Conservation (phyloP, 2,888 invertebrate genomes). For the Yponomeuta malinellus region DNA sequence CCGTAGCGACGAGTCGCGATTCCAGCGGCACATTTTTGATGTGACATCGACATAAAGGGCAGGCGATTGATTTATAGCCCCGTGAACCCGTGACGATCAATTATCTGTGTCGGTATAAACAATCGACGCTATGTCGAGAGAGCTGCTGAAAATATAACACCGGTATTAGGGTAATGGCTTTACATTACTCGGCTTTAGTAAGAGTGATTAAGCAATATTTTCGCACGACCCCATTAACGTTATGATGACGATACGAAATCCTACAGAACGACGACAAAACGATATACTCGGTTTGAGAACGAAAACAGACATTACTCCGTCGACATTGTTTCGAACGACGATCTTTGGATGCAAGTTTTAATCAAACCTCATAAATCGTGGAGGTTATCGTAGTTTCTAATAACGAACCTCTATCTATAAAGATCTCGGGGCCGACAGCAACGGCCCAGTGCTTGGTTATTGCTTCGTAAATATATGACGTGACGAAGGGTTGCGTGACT, state of each 20-base stretch:
- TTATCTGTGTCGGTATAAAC: constrained; percentile 3
- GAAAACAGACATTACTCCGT: not conserved
- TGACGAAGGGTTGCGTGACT: constrained; percentile 9
- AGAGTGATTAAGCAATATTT: constrained; percentile 1
- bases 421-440: not conserved
- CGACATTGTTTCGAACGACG: not conserved
- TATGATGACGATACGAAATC: not conserved
- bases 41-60: not conserved
- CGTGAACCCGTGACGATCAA: not conserved
- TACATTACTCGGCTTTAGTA: not conserved
- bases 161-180: not conserved
- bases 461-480: constrained; percentile 10
- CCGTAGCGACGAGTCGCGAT: not conserved
- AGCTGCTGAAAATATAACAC: not conserved
- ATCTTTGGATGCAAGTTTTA: not conserved
- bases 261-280: not conserved
- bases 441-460: not conserved
- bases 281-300: not conserved
- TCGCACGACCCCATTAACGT: not conserved
- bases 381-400: not conserved
- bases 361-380: not conserved
- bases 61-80: constrained; percentile 8
- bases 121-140: not conserved
- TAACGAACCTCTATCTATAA: not conserved
- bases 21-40: not conserved